Evolutionary conservation across 2,113 vertebrate species (phyloP).

Genomic region (Malurus elegans): DNA sequence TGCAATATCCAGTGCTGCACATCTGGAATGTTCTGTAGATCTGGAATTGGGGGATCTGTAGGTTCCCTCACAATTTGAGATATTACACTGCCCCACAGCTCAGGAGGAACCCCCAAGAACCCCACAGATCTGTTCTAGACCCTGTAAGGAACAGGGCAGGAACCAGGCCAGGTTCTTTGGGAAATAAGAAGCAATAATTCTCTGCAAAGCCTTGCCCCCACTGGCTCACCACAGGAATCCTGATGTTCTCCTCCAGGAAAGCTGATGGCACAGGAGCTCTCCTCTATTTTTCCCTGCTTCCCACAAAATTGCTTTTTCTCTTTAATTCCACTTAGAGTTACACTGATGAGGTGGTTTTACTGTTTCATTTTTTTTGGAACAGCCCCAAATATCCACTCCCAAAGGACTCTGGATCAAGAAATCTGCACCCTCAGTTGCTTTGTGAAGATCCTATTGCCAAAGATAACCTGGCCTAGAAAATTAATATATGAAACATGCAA

Average conservation of each 20-base stretch:
- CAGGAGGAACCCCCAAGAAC: neutral
- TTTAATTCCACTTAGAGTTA: neutral
- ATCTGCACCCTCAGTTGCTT: neutral
- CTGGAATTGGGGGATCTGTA: neutral
- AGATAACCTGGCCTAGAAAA: slow-evolving; percentile 62
- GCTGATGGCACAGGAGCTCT: neutral
- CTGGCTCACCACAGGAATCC: neutral
- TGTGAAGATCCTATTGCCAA: slow-evolving; percentile 32
- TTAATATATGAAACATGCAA: neutral
- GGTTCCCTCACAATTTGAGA: neutral
- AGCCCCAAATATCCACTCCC: slow-evolving; percentile 14
- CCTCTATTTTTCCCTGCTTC: neutral
- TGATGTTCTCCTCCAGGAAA: neutral
- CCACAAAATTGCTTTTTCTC: neutral
- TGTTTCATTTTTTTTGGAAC: neutral
- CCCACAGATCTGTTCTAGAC: neutral
- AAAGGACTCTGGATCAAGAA: neutral
- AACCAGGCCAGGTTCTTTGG: neutral
- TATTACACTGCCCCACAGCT: too few species aligned
- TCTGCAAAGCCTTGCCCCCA: neutral
- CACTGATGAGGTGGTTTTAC: neutral
- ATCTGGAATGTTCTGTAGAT: neutral
- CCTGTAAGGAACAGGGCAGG: neutral
- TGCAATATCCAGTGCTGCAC: accelerated
- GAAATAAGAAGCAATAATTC: neutral